Evolutionary conservation across 2,888 invertebrate genomes (phyloP).

Genomic region (Orchesellides sinensis): DNA sequence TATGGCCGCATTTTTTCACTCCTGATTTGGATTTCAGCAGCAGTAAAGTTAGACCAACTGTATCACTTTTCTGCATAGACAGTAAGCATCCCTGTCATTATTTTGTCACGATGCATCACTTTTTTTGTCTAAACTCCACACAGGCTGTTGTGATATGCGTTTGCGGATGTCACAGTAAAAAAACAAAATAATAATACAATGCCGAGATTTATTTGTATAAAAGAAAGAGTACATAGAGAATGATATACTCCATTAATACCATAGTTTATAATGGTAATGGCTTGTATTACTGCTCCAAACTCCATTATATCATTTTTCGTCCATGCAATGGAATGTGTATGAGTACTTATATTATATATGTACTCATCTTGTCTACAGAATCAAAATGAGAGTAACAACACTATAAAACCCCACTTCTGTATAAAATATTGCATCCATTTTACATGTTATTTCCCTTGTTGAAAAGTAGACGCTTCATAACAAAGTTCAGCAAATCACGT

Average conservation of each 20-base stretch:
- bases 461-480: not conserved
- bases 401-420: not conserved
- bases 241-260: not conserved
- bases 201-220: slow-evolving; percentile 2
- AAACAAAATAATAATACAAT: not conserved
- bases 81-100: slow-evolving; percentile 13
- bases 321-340: slow-evolving; percentile 10
- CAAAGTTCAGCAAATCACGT: not conserved
- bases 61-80: too few species aligned
- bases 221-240: not conserved
- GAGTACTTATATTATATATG: too few species aligned
- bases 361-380: too few species aligned
- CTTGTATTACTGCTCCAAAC: not conserved
- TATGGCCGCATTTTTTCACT: slow-evolving; percentile 10
- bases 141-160: not conserved
- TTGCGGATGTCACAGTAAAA: not conserved
- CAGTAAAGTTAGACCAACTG: not conserved
- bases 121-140: not conserved
- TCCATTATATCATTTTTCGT: not conserved
- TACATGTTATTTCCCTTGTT: slow-evolving; percentile 19
- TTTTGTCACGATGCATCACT: slow-evolving; percentile 1
- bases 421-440: slow-evolving; percentile 7
- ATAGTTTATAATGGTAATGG: not conserved
- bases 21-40: not conserved
- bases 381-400: not conserved